These are phyloP conservation scores for Actenoides hombroni DNA, from an alignment of 2,113 vertebrate genomes.

Conservation along the genomic window DNA sequence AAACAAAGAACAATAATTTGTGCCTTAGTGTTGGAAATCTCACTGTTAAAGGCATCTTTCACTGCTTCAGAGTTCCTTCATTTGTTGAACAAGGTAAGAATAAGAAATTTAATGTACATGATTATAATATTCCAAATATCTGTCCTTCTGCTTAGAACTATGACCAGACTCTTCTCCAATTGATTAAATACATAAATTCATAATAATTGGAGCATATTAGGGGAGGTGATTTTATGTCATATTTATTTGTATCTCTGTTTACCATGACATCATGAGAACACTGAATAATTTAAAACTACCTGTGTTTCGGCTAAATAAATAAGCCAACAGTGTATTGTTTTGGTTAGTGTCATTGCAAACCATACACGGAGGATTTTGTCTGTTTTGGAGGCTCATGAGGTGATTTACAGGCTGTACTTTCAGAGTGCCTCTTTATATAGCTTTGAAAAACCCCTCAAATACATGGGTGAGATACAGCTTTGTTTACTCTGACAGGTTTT, in stretches of 20 bases:
- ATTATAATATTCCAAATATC: neutral
- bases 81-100: neutral
- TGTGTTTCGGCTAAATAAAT: neutral
- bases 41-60: neutral
- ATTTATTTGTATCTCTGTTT: neutral
- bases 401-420: neutral
- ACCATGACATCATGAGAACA: neutral
- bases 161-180: neutral
- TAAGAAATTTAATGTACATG: neutral
- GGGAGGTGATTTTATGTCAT: neutral
- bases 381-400: neutral
- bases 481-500: neutral
- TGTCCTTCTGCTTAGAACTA: neutral
- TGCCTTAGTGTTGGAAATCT: neutral
- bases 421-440: neutral
- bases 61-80: neutral
- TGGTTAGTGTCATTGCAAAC: neutral
- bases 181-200: neutral
- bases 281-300: neutral
- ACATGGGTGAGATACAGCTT: neutral
- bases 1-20: neutral
- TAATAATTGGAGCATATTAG: neutral
- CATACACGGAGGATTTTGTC: neutral
- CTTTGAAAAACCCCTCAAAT: neutral
- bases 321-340: neutral